Evolutionary conservation across 2,888 invertebrate species (phyloP).

Genomic region (Papilio demoleus): DNA sequence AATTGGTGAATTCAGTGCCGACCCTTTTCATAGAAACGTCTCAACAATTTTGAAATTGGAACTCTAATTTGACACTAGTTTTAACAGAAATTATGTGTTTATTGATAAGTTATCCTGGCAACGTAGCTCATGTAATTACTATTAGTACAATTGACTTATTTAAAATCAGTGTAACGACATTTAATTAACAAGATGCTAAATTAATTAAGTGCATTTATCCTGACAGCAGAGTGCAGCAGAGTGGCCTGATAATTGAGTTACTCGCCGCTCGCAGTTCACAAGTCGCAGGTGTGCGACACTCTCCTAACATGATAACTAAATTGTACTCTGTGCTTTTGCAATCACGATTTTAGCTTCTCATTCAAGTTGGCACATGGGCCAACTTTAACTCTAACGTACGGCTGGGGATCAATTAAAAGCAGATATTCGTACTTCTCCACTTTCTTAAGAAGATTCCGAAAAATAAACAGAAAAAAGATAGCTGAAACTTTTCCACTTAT

Average conservation of each 20-base stretch:
- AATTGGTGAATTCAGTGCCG: no score
- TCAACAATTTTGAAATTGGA: slow-evolving; percentile 11
- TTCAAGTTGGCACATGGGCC: background rate
- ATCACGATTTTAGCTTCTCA: background rate
- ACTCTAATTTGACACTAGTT: background rate
- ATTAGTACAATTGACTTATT: background rate
- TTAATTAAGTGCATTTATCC: slow-evolving; percentile 10
- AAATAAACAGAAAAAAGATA: background rate
- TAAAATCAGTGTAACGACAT: slow-evolving; percentile 34
- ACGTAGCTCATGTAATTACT: background rate
- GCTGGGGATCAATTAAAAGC: background rate
- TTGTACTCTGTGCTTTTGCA: background rate
- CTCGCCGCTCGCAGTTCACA: background rate
- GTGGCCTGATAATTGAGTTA: slow-evolving; percentile 36
- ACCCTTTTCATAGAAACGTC: no score
- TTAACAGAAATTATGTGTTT: background rate
- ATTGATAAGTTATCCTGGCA: background rate
- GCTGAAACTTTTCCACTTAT: background rate
- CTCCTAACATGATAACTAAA: slow-evolving; percentile 24
- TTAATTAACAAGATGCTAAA: slow-evolving; percentile 29
- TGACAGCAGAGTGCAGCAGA: background rate
- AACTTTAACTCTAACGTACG: background rate
- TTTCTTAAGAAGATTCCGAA: background rate
- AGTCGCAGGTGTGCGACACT: slow-evolving; percentile 19
- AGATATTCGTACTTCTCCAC: background rate